Evolutionary conservation across 2,888 invertebrate genomes (phyloP).

Genomic region (Pristionchus maxplancki): DNA sequence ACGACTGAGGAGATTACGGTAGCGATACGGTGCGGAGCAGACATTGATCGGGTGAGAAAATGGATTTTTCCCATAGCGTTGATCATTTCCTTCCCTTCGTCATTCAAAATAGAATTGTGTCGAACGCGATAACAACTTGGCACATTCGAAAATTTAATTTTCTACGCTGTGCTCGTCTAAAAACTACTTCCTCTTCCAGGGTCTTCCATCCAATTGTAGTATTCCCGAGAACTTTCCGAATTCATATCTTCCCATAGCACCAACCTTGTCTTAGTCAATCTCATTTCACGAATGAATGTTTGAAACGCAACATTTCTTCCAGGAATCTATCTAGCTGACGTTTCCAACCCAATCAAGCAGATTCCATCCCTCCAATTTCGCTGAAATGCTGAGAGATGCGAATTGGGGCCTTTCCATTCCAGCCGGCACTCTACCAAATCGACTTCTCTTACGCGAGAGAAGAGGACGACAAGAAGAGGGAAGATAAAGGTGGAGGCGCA

Average conservation of each 20-base stretch:
- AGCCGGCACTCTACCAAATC: conserved; percentile 48
- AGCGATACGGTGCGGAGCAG: background rate
- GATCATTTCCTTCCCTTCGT: background rate
- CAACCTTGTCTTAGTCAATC: no score
- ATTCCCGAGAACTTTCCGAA: no score
- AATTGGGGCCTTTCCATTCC: conserved; percentile 3
- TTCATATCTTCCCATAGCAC: no score
- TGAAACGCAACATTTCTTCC: background rate
- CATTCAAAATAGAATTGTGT: no score
- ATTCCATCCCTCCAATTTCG: background rate
- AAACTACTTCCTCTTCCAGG: no score
- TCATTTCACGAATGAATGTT: background rate
- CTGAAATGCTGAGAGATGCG: background rate
- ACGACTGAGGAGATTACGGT: conserved; percentile 40
- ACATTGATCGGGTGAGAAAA: background rate
- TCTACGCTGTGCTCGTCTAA: no score
- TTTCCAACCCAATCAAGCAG: background rate
- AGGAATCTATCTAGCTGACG: no score
- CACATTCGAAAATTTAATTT: background rate
- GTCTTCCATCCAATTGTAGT: no score
- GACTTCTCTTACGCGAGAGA: conserved; percentile 12
- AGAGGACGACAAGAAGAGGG: background rate
- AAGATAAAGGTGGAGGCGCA: background rate
- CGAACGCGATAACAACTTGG: no score
- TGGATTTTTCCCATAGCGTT: background rate